These are phyloP conservation scores for Sycophila sp. DNA, from an alignment of 1,140 invertebrate species.

Conservation along the genomic window DNA sequence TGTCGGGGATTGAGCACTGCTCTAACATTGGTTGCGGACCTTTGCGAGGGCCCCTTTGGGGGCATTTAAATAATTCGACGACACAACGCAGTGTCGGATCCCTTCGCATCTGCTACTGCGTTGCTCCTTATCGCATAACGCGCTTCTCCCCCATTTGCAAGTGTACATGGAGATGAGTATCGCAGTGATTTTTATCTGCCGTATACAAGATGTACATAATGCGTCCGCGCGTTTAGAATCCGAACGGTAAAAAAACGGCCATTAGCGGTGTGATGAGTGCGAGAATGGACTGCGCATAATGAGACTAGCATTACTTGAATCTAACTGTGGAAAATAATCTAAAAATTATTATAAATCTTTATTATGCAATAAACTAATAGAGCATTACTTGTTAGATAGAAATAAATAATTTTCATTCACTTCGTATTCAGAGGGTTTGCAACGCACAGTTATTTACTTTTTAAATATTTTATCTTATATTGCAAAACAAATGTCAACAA, in stretches of 20 bases:
- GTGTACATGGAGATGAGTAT: background rate
- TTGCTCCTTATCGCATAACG: background rate
- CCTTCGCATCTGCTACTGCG: constrained; percentile 25
- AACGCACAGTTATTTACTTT: no score
- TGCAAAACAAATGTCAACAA: no score
- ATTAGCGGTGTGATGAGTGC: background rate
- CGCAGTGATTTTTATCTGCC: constrained; percentile 1
- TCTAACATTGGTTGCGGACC: background rate
- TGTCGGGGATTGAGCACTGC: constrained; percentile 1
- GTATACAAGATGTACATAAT: background rate
- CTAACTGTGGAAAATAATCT: no score
- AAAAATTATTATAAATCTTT: no score
- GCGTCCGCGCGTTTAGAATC: background rate
- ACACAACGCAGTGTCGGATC: constrained; percentile 34
- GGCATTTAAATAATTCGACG: constrained; percentile 39
- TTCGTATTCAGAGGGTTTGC: no score
- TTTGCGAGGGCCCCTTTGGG: constrained; percentile 31
- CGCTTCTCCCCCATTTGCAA: background rate
- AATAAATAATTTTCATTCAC: no score
- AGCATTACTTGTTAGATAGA: no score
- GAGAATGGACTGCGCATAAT: no score
- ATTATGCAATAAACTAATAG: no score
- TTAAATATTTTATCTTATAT: no score
- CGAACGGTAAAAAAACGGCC: background rate
- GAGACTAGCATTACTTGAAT: no score